Evolutionary conservation across 2,888 invertebrate species (phyloP).

Genomic region (Acanthosepion esculentum): DNA sequence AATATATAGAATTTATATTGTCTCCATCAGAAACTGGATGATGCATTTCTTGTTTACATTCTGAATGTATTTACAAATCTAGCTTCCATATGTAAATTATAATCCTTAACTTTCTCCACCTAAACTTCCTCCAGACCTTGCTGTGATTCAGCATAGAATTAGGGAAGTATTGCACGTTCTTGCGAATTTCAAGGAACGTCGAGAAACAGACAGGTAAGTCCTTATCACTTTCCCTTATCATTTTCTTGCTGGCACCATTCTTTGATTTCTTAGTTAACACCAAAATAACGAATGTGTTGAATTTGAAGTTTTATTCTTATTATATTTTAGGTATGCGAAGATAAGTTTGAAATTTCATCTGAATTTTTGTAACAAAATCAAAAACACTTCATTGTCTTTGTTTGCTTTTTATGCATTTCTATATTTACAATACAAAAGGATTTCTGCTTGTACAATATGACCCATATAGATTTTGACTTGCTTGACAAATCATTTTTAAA

Average conservation of each 20-base stretch:
- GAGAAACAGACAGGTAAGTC: slow-evolving; percentile 74
- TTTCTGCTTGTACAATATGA: too few species aligned
- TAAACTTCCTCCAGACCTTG: slow-evolving; percentile 77
- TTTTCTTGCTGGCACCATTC: neutral
- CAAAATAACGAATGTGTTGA: too few species aligned
- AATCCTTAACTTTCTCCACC: slow-evolving; percentile 72
- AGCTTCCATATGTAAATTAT: neutral
- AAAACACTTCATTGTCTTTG: too few species aligned
- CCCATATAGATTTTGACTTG: too few species aligned
- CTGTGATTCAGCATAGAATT: slow-evolving; percentile 91
- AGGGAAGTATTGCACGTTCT: slow-evolving; percentile 87
- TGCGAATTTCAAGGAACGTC: slow-evolving; percentile 82
- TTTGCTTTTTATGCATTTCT: too few species aligned
- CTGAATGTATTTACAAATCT: neutral
- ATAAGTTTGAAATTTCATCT: too few species aligned
- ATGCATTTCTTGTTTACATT: neutral
- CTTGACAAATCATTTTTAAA: too few species aligned
- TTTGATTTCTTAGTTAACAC: too few species aligned
- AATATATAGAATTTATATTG: neutral
- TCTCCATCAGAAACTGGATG: neutral
- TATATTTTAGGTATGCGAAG: too few species aligned
- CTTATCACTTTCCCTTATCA: neutral
- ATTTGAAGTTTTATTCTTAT: too few species aligned
- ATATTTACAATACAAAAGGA: too few species aligned
- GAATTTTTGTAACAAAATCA: too few species aligned